These are phyloP conservation scores for Sarcoramphus papa DNA, from an alignment of 2,797 vertebrate species.

Conservation along the genomic window DNA sequence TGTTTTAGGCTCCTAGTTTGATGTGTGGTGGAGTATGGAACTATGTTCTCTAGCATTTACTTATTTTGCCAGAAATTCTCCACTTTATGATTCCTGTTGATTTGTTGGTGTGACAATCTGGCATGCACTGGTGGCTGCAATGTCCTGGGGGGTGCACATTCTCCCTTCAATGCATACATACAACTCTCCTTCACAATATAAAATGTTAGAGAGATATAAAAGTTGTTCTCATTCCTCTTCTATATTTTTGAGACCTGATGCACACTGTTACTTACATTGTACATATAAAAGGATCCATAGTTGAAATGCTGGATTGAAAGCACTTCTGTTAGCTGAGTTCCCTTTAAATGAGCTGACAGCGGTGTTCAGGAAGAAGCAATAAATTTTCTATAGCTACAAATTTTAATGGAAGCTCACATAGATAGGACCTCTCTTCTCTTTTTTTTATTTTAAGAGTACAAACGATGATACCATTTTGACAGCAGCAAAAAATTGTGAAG, in stretches of 20 bases:
- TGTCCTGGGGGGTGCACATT: not conserved
- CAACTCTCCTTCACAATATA: not conserved
- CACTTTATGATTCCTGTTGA: not conserved
- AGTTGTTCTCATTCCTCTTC: not conserved
- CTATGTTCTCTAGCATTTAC: not conserved
- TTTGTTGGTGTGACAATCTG: not conserved
- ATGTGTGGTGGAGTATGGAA: not conserved
- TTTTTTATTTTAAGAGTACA: not conserved
- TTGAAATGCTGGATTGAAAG: not conserved
- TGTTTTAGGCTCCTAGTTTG: not conserved
- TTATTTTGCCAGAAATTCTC: not conserved
- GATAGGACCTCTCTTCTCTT: not conserved
- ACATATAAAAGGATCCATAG: not conserved
- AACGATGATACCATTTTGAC: not conserved
- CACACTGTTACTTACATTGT: not conserved
- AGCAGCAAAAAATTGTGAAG: not conserved
- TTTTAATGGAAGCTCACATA: not conserved
- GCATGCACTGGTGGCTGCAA: not conserved
- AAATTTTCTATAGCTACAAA: not conserved
- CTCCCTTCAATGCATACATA: not conserved
- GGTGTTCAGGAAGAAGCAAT: not conserved
- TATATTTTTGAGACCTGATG: not conserved
- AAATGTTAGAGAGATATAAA: not conserved
- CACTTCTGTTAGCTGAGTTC: not conserved
- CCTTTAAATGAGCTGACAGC: not conserved